A percentile compares a stretch with the other conserved stretches of the same genome.
These are phyloP conservation scores for Porites lutea DNA, from an alignment of 64 coral and sea anemone species.

Conservation along the genomic window DNA sequence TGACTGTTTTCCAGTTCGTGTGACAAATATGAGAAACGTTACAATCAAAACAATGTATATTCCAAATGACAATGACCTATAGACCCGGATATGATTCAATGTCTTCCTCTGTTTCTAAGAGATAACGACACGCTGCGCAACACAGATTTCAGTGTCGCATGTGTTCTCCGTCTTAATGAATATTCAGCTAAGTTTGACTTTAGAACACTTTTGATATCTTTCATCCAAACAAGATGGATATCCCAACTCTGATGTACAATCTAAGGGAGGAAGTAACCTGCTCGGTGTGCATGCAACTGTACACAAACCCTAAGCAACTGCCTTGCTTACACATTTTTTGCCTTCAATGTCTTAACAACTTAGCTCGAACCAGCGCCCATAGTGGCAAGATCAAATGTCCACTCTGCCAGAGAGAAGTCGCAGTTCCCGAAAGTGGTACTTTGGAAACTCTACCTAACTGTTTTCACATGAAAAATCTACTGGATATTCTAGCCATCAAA, in stretches of 20 bases:
- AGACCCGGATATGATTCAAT: too few relatives aligned
- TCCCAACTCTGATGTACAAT: neutral
- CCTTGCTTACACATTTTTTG: slow-evolving; percentile 89
- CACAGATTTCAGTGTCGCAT: too few relatives aligned
- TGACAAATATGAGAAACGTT: too few relatives aligned
- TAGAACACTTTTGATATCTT: neutral
- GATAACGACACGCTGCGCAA: too few relatives aligned
- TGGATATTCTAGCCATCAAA: slow-evolving; percentile 64
- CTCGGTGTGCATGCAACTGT: slow-evolving; percentile 62
- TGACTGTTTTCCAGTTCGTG: too few relatives aligned
- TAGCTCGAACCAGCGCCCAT: neutral
- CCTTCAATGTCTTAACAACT: slow-evolving; percentile 70
- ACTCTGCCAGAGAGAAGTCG: slow-evolving; percentile 35
- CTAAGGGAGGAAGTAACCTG: slow-evolving; percentile 76
- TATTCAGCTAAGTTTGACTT: too few relatives aligned
- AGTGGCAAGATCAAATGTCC: slow-evolving; percentile 56
- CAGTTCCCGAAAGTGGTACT: slow-evolving; percentile 10
- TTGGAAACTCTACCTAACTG: slow-evolving; percentile 50
- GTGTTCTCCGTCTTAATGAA: too few relatives aligned
- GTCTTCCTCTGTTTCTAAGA: too few relatives aligned
- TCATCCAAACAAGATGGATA: neutral
- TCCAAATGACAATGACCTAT: too few relatives aligned
- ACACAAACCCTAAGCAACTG: slow-evolving; percentile 80
- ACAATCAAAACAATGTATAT: too few relatives aligned
- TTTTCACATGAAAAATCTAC: slow-evolving; percentile 64